Base-by-base conservation (phyloP, 2,888 invertebrate genomes). In the Lapara coniferarum region DNA sequence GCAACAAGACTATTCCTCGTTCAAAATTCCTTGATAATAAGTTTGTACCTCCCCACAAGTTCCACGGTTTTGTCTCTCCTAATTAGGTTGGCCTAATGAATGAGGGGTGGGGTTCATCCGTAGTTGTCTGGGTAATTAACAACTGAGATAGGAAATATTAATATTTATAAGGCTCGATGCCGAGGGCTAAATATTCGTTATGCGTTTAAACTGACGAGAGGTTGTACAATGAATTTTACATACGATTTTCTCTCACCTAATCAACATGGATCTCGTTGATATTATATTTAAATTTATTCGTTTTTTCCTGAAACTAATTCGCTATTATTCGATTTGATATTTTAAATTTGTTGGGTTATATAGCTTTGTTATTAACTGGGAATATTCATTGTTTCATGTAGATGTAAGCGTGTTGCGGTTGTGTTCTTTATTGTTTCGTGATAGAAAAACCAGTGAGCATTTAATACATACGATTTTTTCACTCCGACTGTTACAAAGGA, bases 11-110 rank as follows among this genome's bases (percentile, higher is more conserved):
- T 72, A 72, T 67, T 59, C 71, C 69, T 69, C 71, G 73, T 75
- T 74, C 77, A 77, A 80, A 77, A 78, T 69, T 71, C 70, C 72
- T 77, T 76, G 77, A 85, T 85, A 84, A 88, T 85, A 87, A 86
- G 84, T 84, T 77, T 73, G 74, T 79, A 76, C 72, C 72, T 78
- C 75, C 73, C 76, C 76, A 74, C 81, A 82, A 85, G 79, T 84
- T 80, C 78, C 77, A 79, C 82, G 85, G 84, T 82, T 85, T 86
- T 85, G 85, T 87, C 87, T 86, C 81, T 81, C 78, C 83, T 91
- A 91, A 92, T 92, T 88, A 92, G 88, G 86, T 91, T 87, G 83
- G 80, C 82, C 83, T 91, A 88, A 91, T 91, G 87, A 91, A 91
- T 89, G 91, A 87, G 85, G 86, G 86, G 84, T 77, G 82, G 82